Base-by-base conservation (phyloP, 92 coral and sea anemone genomes). In the Blastomussa wellsi region DNA sequence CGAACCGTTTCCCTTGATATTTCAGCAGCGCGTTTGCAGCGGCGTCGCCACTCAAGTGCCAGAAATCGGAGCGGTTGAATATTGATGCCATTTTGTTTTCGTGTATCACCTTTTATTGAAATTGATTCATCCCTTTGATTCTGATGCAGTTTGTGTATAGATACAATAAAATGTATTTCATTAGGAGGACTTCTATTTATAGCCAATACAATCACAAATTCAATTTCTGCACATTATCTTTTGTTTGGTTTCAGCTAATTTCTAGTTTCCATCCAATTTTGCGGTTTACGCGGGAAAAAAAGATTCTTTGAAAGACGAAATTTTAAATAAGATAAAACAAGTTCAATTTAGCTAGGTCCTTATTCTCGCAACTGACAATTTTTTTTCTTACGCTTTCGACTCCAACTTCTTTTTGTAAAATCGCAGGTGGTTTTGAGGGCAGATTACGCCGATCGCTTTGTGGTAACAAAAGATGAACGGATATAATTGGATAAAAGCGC, bases 31-130 rank as follows among this genome's bases (percentile, higher is more conserved):
- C 39, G 33, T 67, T 69, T 66, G 59, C 7, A 5, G 64, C 76
- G 37, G 5, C 74, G 1, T 44, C 44, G 28, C 44, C 31, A 71
- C 48, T 42, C 35, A 67, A 10, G 62, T 69, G 31, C 84, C 84
- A 66, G 64, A 80, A 80, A 20, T 80, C 84, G 44, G 76, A 13
- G 9, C 33, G 75, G 65, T 80, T 80, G 76, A 80, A 47, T 69
- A 67, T 20, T 16, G 76, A 71, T 4, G 84, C 84, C 84, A 80
- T 80, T 22, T 74, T 11, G 16, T 33, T 31, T 69, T 69, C 2
- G 22, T 11, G 72, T 29, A 11, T 32, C 44, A 24, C 44, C 44
- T 35, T 70, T 7, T 7, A 70, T 15, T 10, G 48, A 35, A 69
- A 38, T 20, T 36, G 19, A 36, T 35, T 68, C 20, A 35, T 16